phyloP scores from a whole-genome alignment of 2,888 invertebrate species.

The Chloroclysta siterata region DNA sequence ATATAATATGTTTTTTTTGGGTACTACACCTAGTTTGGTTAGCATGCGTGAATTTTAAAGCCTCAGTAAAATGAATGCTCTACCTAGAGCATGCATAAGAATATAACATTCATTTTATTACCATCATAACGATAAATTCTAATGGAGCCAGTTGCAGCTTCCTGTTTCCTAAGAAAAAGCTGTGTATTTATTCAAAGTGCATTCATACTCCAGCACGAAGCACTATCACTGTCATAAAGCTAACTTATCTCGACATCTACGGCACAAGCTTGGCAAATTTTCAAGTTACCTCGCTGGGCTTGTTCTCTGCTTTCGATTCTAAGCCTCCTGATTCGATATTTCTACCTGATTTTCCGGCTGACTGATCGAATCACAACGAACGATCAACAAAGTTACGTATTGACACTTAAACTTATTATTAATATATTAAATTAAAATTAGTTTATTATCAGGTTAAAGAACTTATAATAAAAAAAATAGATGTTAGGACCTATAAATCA shows the following conservation, averaged over 20 bases:
- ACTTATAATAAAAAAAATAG: no score
- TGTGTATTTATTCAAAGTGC: slow-evolving; percentile 11
- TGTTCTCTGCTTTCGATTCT: slow-evolving; percentile 2
- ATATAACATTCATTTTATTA: slow-evolving; percentile 5
- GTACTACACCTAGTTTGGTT: no score
- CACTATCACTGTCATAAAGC: slow-evolving; percentile 37
- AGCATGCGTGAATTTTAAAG: no score
- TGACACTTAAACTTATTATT: no score
- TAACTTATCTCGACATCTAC: slow-evolving; percentile 33
- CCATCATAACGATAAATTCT: slow-evolving; percentile 10
- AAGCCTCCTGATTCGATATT: not conserved
- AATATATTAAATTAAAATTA: no score
- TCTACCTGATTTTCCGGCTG: not conserved
- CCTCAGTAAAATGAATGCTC: not conserved
- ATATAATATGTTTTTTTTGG: no score
- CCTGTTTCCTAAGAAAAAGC: slow-evolving; percentile 7
- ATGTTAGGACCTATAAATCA: no score
- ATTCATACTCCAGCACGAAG: slow-evolving; percentile 21
- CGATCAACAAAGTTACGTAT: no score
- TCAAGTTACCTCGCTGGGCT: slow-evolving; percentile 26
- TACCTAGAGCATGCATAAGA: not conserved
- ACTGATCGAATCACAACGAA: not conserved
- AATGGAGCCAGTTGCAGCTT: slow-evolving; percentile 6
- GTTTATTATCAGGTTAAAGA: no score
- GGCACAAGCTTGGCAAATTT: slow-evolving; percentile 38